Percentiles rank a stretch among this genome's conserved stretches.
These are phyloP conservation scores for Euleptes europaea DNA, from an alignment of 2,113 vertebrate genomes.

Conservation along the genomic window DNA sequence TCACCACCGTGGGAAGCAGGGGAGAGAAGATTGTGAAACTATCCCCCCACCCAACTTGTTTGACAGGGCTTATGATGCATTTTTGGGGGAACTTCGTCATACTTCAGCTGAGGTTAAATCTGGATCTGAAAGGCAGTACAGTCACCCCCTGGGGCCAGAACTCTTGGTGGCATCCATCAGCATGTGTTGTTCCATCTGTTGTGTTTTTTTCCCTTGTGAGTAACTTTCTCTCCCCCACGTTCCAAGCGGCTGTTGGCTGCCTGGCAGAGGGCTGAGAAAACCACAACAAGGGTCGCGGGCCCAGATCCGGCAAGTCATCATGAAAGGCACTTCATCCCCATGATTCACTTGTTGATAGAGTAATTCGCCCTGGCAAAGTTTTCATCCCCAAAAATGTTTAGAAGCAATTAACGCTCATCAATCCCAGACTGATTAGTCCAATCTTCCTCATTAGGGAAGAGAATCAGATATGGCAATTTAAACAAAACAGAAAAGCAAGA, in stretches of 20 bases:
- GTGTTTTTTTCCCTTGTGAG: not conserved
- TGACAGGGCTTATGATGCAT: not conserved
- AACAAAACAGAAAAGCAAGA: not conserved
- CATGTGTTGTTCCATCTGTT: not conserved
- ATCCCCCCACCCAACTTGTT: not conserved
- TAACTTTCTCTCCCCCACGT: not conserved
- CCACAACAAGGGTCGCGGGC: slow-evolving; percentile 7
- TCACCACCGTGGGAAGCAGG: not conserved
- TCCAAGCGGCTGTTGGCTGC: not conserved
- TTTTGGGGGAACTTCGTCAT: not conserved
- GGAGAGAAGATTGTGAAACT: not conserved
- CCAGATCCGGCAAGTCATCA: slow-evolving; percentile 33
- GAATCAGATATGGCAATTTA: slow-evolving; percentile 3
- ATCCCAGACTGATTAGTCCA: slow-evolving; percentile 33
- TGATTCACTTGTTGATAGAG: not conserved
- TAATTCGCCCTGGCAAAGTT: slow-evolving; percentile 19
- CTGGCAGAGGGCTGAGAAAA: not conserved
- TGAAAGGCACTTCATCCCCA: not conserved
- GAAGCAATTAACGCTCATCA: slow-evolving; percentile 23
- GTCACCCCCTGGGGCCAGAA: not conserved
- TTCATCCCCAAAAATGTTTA: slow-evolving; percentile 37
- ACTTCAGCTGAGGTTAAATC: not conserved
- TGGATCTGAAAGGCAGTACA: not conserved
- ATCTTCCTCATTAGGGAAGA: slow-evolving; percentile 39
- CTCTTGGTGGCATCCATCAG: not conserved